Conservation (phyloP, 2,888 invertebrate genomes). For the Phyto melanocephala region DNA sequence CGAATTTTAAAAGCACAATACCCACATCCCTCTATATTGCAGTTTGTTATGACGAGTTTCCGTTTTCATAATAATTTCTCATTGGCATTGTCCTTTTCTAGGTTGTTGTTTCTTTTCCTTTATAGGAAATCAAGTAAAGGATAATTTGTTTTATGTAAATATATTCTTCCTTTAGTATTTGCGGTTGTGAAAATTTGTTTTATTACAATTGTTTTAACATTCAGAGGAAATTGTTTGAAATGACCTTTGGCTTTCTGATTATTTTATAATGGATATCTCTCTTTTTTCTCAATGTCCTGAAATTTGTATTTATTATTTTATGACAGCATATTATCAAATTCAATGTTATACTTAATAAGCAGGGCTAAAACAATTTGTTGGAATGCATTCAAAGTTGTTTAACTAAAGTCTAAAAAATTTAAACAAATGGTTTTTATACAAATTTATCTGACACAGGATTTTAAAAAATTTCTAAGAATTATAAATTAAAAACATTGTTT, state of each 20-base stretch:
- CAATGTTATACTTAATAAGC: background rate
- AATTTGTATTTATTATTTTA: background rate
- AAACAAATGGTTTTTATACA: too few species aligned
- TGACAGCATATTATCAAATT: conserved; percentile 17
- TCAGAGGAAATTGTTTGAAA: conserved; percentile 1
- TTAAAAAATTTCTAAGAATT: too few species aligned
- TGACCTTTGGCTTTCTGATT: conserved; percentile 34
- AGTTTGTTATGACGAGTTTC: conserved; percentile 42
- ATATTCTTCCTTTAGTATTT: background rate
- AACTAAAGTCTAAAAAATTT: too few species aligned
- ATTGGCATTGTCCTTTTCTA: conserved; percentile 54
- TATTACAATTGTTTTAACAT: background rate
- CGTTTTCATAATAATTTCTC: conserved; percentile 23
- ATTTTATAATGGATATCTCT: background rate
- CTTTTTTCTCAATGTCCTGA: background rate
- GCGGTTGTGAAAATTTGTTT: background rate
- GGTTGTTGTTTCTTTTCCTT: background rate
- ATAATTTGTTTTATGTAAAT: background rate
- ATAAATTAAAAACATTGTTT: too few species aligned
- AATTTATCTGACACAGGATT: too few species aligned
- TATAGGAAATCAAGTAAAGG: background rate
- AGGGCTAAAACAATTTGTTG: background rate
- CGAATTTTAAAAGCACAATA: too few species aligned
- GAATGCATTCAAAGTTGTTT: background rate
- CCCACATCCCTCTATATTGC: background rate